Base-by-base conservation (phyloP, 2,113 vertebrate genomes). In the Microcebus tavaratra region DNA sequence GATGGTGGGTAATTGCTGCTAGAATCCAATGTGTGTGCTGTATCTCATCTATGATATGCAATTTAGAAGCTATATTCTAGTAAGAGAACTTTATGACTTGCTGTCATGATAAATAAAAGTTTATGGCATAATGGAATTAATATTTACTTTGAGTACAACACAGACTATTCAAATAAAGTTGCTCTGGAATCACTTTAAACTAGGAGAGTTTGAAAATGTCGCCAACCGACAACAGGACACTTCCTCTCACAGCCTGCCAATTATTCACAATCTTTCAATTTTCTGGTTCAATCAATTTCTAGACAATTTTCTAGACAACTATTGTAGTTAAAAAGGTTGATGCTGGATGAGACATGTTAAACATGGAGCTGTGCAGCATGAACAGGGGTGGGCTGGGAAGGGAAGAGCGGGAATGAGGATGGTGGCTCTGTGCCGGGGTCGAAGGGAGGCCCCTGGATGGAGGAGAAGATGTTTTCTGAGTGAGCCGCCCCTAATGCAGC, bases 91-190 rank as follows among this genome's bases (percentile, higher is more conserved):
- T 98, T 95, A 98, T 83, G 97, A 94, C 96, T 97, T 95, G 96
- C 98, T 98, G 98, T 97, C 98, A 92, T 90, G 97, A 98, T 98
- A 99, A 98, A 98, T 98, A 98, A 98, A 97, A 95, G 97, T 98
- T 98, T 98, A 98, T 96, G 97, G 98, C 96, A 96, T 98, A 98
- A 98, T 97, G 98, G 98, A 98, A 99, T 98, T 98, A 98, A 98
- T 98, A 98, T 98, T 98, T 98, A 98, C 98, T 98, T 96, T 97
- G 98, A 97, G 97, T 97, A 98, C 96, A 92, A 79, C 63, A 94
- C 70, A 89, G 97, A 95, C 96, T 96, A 91, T 98, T 96, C 97
- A 98, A 98, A 98, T 97, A 97, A 96, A 97, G 95, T 78, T 95
- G 81, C 97, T 96, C 95, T 84, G 81, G 95, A 97, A 95, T 36